Conservation (phyloP, 2,797 vertebrate species). For the Hafferia zeledoni region DNA sequence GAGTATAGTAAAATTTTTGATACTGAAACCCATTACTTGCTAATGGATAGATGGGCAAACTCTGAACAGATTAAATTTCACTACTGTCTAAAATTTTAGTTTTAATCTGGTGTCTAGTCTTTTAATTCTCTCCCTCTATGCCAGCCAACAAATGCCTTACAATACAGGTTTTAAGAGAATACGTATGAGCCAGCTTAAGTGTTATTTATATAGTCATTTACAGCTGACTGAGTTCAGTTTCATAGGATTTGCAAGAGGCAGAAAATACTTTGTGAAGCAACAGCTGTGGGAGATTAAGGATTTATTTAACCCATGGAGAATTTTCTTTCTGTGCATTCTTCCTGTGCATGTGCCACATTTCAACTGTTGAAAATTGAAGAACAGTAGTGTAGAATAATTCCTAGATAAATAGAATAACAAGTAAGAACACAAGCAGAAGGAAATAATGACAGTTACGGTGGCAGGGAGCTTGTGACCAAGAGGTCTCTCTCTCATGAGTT, state of each 20-base stretch:
- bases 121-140: conserved; percentile 19
- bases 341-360: not conserved
- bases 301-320: conserved; percentile 27
- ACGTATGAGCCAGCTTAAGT: not conserved
- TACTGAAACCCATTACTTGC: not conserved
- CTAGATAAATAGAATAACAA: not conserved
- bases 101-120: conserved; percentile 35
- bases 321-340: conserved; percentile 33
- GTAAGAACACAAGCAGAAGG: not conserved
- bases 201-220: conserved; percentile 44
- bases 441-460: not conserved
- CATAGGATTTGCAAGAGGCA: conserved; percentile 10
- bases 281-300: conserved; percentile 13
- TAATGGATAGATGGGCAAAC: not conserved
- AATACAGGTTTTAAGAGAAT: conserved; percentile 32
- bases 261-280: conserved; percentile 19
- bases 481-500: not conserved
- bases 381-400: not conserved
- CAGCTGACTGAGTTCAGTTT: conserved; percentile 36
- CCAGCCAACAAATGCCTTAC: conserved; percentile 3
- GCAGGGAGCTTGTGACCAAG: not conserved
- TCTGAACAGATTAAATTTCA: conserved; percentile 3
- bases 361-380: not conserved
- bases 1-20: not conserved
- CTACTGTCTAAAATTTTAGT: conserved; percentile 6